Conservation (phyloP, 2,888 invertebrate genomes). For the Chrysotoxum bicinctum region DNA sequence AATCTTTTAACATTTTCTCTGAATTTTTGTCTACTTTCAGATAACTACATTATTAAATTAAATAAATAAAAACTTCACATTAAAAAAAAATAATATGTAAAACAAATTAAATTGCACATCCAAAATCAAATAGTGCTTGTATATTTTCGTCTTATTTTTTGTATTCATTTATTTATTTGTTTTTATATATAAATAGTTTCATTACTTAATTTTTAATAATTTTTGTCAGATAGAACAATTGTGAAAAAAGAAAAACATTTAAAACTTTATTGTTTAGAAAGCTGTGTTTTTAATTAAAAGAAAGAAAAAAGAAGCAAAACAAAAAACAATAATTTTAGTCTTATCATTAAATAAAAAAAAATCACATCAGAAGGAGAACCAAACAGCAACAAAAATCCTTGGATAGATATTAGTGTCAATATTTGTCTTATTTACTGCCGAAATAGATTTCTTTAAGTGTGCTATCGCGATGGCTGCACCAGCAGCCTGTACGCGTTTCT, state of each 20-base stretch:
- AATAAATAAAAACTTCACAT: not conserved
- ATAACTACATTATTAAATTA: not conserved
- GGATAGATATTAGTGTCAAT: conserved; percentile 28
- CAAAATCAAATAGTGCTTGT: not conserved
- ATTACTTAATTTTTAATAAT: not conserved
- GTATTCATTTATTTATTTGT: not conserved
- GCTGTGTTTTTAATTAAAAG: not conserved
- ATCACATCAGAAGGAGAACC: not conserved
- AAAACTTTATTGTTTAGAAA: not conserved
- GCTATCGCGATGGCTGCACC: conserved; percentile 91
- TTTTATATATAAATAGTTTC: not conserved
- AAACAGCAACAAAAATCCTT: not conserved
- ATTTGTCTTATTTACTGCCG: conserved; percentile 75
- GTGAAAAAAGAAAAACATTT: not conserved
- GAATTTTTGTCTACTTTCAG: not conserved
- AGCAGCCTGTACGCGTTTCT: conserved; percentile 97
- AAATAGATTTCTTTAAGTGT: conserved; percentile 82
- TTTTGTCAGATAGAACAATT: not conserved
- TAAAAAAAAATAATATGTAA: not conserved
- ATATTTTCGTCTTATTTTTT: not conserved
- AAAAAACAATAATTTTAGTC: not conserved
- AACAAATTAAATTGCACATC: not conserved
- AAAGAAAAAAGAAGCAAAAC: not conserved
- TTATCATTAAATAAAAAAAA: not conserved
- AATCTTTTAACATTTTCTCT: not conserved